These are phyloP conservation scores for Aphyosemion australe DNA, from an alignment of 2,113 vertebrate species.

Conservation along the genomic window DNA sequence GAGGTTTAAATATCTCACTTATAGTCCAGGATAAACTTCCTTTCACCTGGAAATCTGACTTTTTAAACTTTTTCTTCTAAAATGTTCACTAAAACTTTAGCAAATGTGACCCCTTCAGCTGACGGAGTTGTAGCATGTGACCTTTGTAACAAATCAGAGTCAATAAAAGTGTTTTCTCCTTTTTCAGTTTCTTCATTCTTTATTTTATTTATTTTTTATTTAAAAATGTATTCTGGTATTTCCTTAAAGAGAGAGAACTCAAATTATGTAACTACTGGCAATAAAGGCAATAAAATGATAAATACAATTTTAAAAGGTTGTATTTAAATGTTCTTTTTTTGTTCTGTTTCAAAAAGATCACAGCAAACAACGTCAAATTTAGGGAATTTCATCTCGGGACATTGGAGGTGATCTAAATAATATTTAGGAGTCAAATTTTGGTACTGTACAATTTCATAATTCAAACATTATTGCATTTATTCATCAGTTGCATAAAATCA, in stretches of 20 bases:
- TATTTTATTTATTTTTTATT: too few species aligned
- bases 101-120: background rate
- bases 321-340: background rate
- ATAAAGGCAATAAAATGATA: background rate
- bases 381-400: background rate
- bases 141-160: background rate
- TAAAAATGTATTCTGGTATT: too few species aligned
- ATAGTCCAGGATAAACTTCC: background rate
- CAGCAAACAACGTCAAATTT: background rate
- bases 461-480: too few species aligned
- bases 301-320: too few species aligned
- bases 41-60: background rate
- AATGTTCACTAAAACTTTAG: slow-evolving; percentile 1
- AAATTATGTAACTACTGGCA: background rate
- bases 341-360: background rate
- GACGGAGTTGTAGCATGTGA: background rate
- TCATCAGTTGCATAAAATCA: too few species aligned
- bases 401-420: background rate
- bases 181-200: background rate
- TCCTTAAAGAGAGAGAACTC: background rate
- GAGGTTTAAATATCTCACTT: background rate
- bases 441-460: too few species aligned
- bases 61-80: background rate
- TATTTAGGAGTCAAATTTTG: too few species aligned
- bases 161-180: background rate